These are phyloP conservation scores for Hyperoplus immaculatus DNA, from an alignment of 2,797 vertebrate genomes.

Conservation along the genomic window DNA sequence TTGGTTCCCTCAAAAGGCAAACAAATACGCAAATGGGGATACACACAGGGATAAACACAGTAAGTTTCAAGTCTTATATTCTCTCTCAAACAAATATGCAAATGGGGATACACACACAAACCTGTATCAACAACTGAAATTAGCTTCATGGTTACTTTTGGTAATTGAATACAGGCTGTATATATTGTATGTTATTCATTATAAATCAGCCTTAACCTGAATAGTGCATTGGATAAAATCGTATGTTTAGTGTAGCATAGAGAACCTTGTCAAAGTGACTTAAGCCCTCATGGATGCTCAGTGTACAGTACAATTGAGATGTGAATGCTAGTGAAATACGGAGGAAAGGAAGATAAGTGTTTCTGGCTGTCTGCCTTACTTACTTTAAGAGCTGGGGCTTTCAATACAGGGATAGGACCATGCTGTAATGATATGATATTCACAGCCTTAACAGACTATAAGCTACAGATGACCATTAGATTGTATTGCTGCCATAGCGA, in stretches of 20 bases:
- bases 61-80: too few species aligned
- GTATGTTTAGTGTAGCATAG: too few species aligned
- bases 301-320: slow-evolving; percentile 66
- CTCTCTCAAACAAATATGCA: too few species aligned
- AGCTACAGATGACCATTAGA: slow-evolving; percentile 41
- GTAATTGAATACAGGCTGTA: neutral
- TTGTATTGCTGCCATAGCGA: slow-evolving; percentile 6
- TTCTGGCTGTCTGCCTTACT: slow-evolving; percentile 73
- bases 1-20: neutral
- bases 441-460: slow-evolving; percentile 32
- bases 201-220: neutral
- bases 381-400: slow-evolving; percentile 59
- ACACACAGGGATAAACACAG: neutral
- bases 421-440: slow-evolving; percentile 57
- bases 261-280: slow-evolving; percentile 23
- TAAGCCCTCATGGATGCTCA: slow-evolving; percentile 38
- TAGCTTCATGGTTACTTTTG: neutral
- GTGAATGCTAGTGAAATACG: slow-evolving; percentile 63
- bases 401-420: slow-evolving; percentile 51
- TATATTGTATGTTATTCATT: neutral
- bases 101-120: too few species aligned
- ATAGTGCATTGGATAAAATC: too few species aligned
- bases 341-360: slow-evolving; percentile 74
- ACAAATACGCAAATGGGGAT: neutral
- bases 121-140: too few species aligned